A percentile compares a stretch with the other conserved stretches of the same genome.
Evolutionary conservation across 2,113 vertebrate genomes (phyloP).

Genomic region (Monopterus albus): DNA sequence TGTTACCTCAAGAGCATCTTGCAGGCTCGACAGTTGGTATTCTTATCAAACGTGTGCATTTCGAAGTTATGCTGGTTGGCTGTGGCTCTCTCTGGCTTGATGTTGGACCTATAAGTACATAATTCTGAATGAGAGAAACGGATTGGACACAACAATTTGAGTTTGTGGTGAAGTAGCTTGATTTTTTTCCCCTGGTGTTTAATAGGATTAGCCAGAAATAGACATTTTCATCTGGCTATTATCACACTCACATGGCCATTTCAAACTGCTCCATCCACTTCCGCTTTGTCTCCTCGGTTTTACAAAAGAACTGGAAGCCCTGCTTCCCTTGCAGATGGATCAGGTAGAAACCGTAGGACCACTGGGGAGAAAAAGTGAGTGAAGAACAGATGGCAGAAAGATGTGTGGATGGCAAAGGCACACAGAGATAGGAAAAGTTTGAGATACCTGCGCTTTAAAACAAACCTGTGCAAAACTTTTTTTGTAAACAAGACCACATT

Average conservation of each 20-base stretch:
- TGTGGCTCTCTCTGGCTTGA: conserved; percentile 95
- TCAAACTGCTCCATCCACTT: conserved; percentile 99
- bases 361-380: conserved; percentile 80
- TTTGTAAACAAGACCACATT: not conserved
- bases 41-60: conserved; percentile 97
- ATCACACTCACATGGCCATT: conserved; percentile 94
- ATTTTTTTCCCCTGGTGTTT: not conserved
- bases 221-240: not conserved
- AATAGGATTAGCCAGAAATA: not conserved
- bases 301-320: conserved; percentile 99
- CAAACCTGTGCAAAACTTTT: not conserved
- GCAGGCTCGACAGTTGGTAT: conserved; percentile 95
- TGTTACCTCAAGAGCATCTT: conserved; percentile 94
- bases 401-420: conserved; percentile 18
- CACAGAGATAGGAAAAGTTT: conserved; percentile 10
- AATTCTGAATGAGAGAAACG: not conserved
- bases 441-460: not conserved
- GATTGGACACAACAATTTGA: not conserved
- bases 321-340: conserved; percentile 97
- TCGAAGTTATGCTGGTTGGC: conserved; percentile 98
- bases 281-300: conserved; percentile 97
- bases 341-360: conserved; percentile 98
- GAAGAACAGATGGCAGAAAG: conserved; percentile 38
- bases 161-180: not conserved
- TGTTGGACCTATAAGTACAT: conserved; percentile 89